These are phyloP conservation scores for Perizoma affinitatum DNA, from an alignment of 2,888 invertebrate genomes.

Conservation along the genomic window DNA sequence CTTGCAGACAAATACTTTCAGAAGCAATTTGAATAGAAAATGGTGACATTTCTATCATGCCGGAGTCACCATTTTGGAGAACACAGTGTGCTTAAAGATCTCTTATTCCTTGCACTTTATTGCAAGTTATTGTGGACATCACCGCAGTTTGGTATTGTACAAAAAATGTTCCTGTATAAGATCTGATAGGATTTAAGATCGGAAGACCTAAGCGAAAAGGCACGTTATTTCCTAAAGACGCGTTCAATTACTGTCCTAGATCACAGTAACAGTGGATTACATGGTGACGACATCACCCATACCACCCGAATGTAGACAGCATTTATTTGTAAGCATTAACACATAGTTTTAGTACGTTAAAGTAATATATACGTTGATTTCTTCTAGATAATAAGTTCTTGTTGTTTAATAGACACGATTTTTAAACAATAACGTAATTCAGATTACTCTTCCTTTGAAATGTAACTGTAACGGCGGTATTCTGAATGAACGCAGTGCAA, in stretches of 20 bases:
- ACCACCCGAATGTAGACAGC: constrained; percentile 71
- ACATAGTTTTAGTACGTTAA: constrained; percentile 73
- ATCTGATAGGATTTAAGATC: too few species aligned
- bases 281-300: constrained; percentile 31
- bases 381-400: constrained; percentile 74
- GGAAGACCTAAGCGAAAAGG: too few species aligned
- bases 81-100: too few species aligned
- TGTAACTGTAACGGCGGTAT: constrained; percentile 26
- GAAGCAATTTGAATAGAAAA: background rate
- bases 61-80: background rate
- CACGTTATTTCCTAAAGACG: too few species aligned
- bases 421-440: constrained; percentile 50
- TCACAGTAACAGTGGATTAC: constrained; percentile 31
- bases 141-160: too few species aligned
- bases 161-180: too few species aligned
- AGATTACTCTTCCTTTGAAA: constrained; percentile 51
- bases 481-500: background rate
- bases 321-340: constrained; percentile 82
- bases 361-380: constrained; percentile 84
- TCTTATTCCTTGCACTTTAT: too few species aligned
- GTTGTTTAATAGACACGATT: constrained; percentile 67
- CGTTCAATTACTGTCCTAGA: too few species aligned
- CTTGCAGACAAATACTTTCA: background rate
- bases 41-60: background rate
- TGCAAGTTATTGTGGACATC: too few species aligned